Conservation (phyloP, 30 jellyfish, hydroid and myxozoan species). For the Pelagia noctiluca region DNA sequence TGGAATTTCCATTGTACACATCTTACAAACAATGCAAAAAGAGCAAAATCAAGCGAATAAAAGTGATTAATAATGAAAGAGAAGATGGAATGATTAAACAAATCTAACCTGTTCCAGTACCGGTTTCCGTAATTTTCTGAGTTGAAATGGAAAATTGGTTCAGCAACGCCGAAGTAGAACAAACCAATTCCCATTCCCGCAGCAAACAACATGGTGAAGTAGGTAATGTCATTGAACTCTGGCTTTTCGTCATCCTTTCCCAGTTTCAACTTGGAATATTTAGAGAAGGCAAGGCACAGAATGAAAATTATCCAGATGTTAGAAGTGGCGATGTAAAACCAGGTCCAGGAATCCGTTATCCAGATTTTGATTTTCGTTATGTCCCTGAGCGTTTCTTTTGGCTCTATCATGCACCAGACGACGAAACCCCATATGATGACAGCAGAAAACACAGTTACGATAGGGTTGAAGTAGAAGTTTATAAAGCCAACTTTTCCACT, state of each 20-base stretch:
- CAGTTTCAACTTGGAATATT: conserved; percentile 76
- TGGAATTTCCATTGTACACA: too few species aligned
- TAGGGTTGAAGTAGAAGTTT: conserved; percentile 76
- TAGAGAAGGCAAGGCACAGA: conserved; percentile 72
- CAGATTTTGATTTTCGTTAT: conserved; percentile 66
- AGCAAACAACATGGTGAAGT: conserved; percentile 93
- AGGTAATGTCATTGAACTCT: conserved; percentile 81
- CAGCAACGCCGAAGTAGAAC: conserved; percentile 94
- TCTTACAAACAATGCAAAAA: neutral
- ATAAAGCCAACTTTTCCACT: conserved; percentile 62
- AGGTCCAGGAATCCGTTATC: conserved; percentile 92
- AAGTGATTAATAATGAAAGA: neutral
- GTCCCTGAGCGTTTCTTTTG: conserved; percentile 47
- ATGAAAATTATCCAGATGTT: conserved; percentile 86
- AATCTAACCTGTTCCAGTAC: conserved; percentile 79
- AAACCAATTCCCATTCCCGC: conserved; percentile 95
- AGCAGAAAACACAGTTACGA: conserved; percentile 83
- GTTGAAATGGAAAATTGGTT: conserved; percentile 78
- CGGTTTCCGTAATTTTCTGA: conserved; percentile 73
- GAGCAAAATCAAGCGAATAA: neutral
- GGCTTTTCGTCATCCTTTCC: conserved; percentile 94
- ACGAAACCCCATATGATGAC: conserved; percentile 86
- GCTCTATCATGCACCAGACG: conserved; percentile 68
- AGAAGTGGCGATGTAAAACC: conserved; percentile 93
- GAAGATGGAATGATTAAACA: neutral